These are phyloP conservation scores for Epinotia brunnichana DNA, from an alignment of 2,888 invertebrate genomes.

Conservation along the genomic window DNA sequence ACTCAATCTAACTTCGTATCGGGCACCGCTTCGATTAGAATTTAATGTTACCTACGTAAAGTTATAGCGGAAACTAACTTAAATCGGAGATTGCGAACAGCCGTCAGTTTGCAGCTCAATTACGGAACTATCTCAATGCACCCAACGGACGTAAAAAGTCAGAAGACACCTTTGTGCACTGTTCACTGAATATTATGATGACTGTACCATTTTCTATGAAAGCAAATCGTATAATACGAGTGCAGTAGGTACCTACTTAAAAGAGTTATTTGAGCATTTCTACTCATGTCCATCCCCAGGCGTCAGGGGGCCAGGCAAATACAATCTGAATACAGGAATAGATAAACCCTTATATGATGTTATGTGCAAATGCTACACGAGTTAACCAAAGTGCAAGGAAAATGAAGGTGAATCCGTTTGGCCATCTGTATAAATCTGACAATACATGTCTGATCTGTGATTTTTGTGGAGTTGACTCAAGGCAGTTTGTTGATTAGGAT, in stretches of 20 bases:
- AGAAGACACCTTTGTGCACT: background rate
- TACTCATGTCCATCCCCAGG: background rate
- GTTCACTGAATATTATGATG: background rate
- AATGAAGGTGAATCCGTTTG: background rate
- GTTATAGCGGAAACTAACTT: background rate
- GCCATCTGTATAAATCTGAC: background rate
- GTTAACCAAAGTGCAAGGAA: background rate
- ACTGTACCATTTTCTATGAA: background rate
- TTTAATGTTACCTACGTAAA: background rate
- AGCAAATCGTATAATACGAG: background rate
- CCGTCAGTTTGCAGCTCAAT: background rate
- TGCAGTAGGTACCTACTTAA: background rate
- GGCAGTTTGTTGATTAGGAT: too few relatives aligned
- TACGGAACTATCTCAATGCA: slow-evolving; percentile 3
- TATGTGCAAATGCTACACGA: slow-evolving; percentile 17
- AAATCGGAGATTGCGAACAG: background rate
- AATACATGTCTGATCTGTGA: background rate
- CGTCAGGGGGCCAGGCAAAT: background rate
- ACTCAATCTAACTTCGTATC: background rate
- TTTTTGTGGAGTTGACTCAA: too few relatives aligned
- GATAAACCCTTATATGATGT: slow-evolving; percentile 8
- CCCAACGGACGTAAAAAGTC: background rate
- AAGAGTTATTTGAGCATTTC: background rate
- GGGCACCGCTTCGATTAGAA: background rate
- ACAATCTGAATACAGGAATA: slow-evolving; percentile 13